Evolutionary conservation across 2,797 vertebrate genomes (phyloP).

Genomic region (Chrysolophus pictus): DNA sequence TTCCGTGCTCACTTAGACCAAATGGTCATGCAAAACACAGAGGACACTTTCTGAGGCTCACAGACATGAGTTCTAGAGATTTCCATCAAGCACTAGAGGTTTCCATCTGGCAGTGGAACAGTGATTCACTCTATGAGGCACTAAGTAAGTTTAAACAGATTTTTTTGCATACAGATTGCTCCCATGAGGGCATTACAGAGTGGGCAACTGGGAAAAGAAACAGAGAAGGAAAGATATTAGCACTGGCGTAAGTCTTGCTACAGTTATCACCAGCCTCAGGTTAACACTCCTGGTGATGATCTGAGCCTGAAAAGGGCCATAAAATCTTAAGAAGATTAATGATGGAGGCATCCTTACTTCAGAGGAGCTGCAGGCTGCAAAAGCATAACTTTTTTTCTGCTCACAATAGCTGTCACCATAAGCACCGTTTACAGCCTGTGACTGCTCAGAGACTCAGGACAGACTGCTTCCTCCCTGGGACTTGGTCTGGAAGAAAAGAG

Average conservation of each 20-base stretch:
- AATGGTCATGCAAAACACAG: not conserved
- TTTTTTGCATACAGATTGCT: conserved; percentile 41
- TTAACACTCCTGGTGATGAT: not conserved
- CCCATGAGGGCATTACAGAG: conserved; percentile 18
- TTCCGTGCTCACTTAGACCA: not conserved
- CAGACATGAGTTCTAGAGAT: not conserved
- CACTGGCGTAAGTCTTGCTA: not conserved
- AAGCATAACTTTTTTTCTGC: not conserved
- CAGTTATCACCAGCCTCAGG: not conserved
- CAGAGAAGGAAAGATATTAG: not conserved
- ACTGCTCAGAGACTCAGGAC: not conserved
- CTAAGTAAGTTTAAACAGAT: conserved; percentile 54
- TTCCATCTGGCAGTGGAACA: conserved; percentile 46
- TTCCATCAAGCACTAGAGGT: conserved; percentile 36
- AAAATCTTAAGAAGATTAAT: not conserved
- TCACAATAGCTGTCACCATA: not conserved
- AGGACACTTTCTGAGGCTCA: not conserved
- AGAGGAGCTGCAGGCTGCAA: not conserved
- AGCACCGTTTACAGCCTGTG: not conserved
- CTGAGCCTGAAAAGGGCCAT: not conserved
- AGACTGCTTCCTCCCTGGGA: not conserved
- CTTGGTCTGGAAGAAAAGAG: not conserved
- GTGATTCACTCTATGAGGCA: conserved; percentile 54
- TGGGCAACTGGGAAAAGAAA: conserved; percentile 47
- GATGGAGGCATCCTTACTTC: not conserved